A percentile compares a stretch with the other conserved stretches of the same genome.
phyloP scores from a whole-genome alignment of 2,113 vertebrate genomes.

The Nesogale talazaci region DNA sequence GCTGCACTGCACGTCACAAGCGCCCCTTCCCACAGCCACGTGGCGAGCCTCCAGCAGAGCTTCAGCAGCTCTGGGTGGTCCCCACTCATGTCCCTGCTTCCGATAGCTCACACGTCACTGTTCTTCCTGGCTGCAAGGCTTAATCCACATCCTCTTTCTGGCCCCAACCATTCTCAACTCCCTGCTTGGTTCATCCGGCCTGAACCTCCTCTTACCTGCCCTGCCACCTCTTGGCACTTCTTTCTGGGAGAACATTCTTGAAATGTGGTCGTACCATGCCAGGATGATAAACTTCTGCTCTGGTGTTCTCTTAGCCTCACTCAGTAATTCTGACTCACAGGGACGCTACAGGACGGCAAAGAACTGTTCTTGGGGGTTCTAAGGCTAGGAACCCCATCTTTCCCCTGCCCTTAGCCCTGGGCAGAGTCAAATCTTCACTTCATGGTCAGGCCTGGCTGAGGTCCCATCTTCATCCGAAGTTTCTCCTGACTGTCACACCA shows the following conservation, averaged over 20 bases:
- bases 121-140: neutral
- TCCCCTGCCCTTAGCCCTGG: too few relatives aligned
- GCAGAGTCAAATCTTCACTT: neutral
- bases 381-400: neutral
- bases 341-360: too few relatives aligned
- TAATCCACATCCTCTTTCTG: neutral
- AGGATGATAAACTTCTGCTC: conserved; percentile 17
- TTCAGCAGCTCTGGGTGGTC: neutral
- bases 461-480: neutral
- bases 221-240: neutral
- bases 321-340: too few relatives aligned
- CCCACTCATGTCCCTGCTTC: neutral
- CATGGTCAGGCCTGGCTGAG: neutral
- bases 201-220: neutral
- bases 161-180: neutral
- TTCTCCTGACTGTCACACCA: neutral
- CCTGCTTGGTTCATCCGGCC: conserved; percentile 12
- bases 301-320: neutral
- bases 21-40: neutral
- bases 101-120: neutral
- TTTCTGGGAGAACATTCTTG: neutral
- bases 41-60: neutral
- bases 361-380: too few relatives aligned
- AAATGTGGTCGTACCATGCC: neutral
- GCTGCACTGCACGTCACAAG: neutral